phyloP scores from a whole-genome alignment of 2,888 invertebrate genomes.

The Phaedon cochleariae region DNA sequence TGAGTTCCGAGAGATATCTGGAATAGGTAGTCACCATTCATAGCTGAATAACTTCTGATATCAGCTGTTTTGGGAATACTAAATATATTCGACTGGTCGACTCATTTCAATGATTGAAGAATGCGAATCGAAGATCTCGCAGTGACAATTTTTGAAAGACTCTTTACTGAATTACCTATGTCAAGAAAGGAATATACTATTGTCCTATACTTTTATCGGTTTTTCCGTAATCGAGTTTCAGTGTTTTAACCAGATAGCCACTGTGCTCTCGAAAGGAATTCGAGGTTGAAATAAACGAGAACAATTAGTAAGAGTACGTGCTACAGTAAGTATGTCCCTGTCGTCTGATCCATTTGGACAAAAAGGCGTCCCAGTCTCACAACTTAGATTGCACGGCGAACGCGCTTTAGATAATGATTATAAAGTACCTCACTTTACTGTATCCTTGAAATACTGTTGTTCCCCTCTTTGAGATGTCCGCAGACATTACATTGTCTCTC shows the following conservation, averaged over 20 bases:
- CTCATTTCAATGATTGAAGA: no score
- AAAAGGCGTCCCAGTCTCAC: constrained; percentile 6
- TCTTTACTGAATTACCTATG: no score
- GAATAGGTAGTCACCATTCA: no score
- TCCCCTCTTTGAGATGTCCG: constrained; percentile 51
- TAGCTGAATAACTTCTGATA: no score
- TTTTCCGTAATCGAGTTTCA: no score
- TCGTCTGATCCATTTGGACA: background rate
- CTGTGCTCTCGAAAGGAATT: background rate
- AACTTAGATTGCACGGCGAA: constrained; percentile 51
- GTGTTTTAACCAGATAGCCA: no score
- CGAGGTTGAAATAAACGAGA: background rate
- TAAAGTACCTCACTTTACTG: constrained; percentile 55
- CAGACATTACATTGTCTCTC: constrained; percentile 52
- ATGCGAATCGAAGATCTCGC: no score
- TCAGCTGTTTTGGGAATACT: no score
- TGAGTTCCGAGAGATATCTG: background rate
- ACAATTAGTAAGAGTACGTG: background rate
- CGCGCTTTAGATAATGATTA: constrained; percentile 56
- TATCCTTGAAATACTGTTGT: constrained; percentile 47
- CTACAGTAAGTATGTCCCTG: background rate
- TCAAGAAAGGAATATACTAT: no score
- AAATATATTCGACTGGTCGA: no score
- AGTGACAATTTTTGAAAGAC: no score
- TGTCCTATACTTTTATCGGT: no score